These are phyloP conservation scores for human DNA, from an alignment of 2,113 vertebrate genomes.

Conservation along the genomic window GRCh38 chr5:6581501-6582000, in stretches of 20 bases:
- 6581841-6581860: background rate
- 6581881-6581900: background rate
- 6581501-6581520: background rate
- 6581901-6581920: background rate
- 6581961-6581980: background rate
- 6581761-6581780: background rate
- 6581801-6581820: background rate
- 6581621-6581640: background rate
- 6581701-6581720: accelerated
- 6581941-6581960: background rate
- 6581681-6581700: background rate
- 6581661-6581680: background rate
- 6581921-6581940: background rate
- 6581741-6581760: no score
- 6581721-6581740: background rate
- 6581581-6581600: background rate
- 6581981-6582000: background rate
- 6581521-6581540: background rate
- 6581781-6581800: background rate
- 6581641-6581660: background rate
- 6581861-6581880: background rate
- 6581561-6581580: background rate
- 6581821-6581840: background rate
- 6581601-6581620: background rate
- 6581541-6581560: background rate